A percentile compares a stretch with the other conserved stretches of the same genome.
Evolutionary conservation across 2,797 vertebrate genomes (phyloP).

Genomic region (Linurgus olivaceus): DNA sequence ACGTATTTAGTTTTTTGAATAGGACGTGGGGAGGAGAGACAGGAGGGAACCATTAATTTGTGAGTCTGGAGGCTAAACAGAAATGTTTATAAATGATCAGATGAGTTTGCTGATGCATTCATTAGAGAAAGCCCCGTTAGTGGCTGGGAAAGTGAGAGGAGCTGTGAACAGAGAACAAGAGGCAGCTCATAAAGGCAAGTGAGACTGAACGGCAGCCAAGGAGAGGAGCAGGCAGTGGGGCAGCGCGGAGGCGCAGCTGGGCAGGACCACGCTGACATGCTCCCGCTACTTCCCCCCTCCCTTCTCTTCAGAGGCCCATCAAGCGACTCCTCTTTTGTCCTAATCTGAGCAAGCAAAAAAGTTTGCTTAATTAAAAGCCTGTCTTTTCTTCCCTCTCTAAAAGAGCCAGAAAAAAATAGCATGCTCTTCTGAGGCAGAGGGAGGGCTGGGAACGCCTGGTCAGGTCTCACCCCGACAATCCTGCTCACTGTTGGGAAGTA

Average conservation of each 20-base stretch:
- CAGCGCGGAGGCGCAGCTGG: slow-evolving; percentile 14
- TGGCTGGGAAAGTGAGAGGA: slow-evolving; percentile 57
- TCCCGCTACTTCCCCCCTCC: background rate
- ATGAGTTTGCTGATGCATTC: slow-evolving; percentile 65
- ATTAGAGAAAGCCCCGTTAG: slow-evolving; percentile 47
- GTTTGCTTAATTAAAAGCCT: slow-evolving; percentile 70
- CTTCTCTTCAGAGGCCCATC: slow-evolving; percentile 33
- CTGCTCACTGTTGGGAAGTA: slow-evolving; percentile 46
- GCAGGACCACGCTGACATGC: slow-evolving; percentile 51
- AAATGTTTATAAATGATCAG: slow-evolving; percentile 68
- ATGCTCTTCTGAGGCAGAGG: slow-evolving; percentile 39
- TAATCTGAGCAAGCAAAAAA: slow-evolving; percentile 55
- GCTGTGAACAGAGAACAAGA: slow-evolving; percentile 67
- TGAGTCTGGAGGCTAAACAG: slow-evolving; percentile 32
- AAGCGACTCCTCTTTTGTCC: slow-evolving; percentile 56
- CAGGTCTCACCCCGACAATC: slow-evolving; percentile 53
- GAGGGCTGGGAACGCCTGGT: slow-evolving; percentile 53
- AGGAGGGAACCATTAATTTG: slow-evolving; percentile 6
- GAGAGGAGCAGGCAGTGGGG: slow-evolving; percentile 47
- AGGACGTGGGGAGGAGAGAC: background rate
- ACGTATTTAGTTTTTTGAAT: slow-evolving; percentile 2
- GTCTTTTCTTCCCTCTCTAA: slow-evolving; percentile 48
- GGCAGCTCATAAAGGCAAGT: slow-evolving; percentile 68
- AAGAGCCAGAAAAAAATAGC: slow-evolving; percentile 24
- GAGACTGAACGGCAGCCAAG: slow-evolving; percentile 77